Evolutionary conservation across 2,113 vertebrate genomes (phyloP).

Genomic region (Verasper variegatus): DNA sequence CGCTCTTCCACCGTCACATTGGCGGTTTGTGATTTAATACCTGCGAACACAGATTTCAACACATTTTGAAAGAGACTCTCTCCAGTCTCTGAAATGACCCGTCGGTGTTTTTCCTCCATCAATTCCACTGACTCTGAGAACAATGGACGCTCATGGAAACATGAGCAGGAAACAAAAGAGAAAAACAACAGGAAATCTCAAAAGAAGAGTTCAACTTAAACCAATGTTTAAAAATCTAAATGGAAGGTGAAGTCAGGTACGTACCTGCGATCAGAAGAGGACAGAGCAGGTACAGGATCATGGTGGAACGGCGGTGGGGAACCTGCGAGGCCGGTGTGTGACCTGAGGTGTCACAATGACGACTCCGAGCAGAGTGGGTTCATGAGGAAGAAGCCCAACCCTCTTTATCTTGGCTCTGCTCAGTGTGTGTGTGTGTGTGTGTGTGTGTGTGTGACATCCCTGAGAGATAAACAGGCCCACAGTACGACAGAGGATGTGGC

Average conservation of each 20-base stretch:
- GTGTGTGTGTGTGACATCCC: background rate
- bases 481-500: no score
- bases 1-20: conserved; percentile 5
- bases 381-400: conserved; percentile 52
- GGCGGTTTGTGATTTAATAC: conserved; percentile 8
- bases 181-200: conserved; percentile 44
- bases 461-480: no score
- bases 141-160: conserved; percentile 21
- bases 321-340: background rate
- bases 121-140: background rate
- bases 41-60: conserved; percentile 32
- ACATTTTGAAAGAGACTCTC: background rate
- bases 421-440: background rate
- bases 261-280: conserved; percentile 37
- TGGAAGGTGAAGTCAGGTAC: background rate
- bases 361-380: conserved; percentile 1
- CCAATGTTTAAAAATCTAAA: background rate
- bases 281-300: conserved; percentile 52
- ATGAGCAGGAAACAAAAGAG: conserved; percentile 1
- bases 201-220: background rate
- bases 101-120: background rate
- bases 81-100: background rate
- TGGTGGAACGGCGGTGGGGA: conserved; percentile 20
- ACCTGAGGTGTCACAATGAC: background rate
- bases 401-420: conserved; percentile 31